Base-by-base conservation (phyloP, 2,888 invertebrate species). In the Aleiodes leptofemur region DNA sequence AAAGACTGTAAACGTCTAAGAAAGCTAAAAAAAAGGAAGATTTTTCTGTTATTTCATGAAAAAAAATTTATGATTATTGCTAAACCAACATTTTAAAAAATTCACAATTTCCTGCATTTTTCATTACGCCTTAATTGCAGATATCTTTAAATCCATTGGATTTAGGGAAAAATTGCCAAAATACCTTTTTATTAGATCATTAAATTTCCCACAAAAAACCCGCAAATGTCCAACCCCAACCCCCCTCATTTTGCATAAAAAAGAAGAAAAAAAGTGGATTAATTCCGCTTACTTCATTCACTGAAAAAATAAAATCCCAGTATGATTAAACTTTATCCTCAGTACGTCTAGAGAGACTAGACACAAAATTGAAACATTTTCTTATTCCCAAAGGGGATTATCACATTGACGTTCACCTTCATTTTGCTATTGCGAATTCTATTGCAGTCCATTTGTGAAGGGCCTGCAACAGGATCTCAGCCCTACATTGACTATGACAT, bases 301-400 rank as follows among this genome's bases (percentile, higher is more conserved):
- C 8, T 51, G 31, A 14, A 16, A 55, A 55, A 55, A 16, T 55
- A 29, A 34, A 53, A 38, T 11, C 61, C 14, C 51, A 48, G 51
- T 72, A 53, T 66, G 66, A 72, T 66, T 56, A 66, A 38, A 38
- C 31, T 55, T 61, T 53, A 66, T 64, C 3, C 48, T 16, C 1
- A 16, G 9, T 5, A 16, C 9, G 43, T 14, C 23, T 23, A 23
- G 14, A 23, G 14, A 38, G 66, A 43, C 53, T 64, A 59, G 61
- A 16, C 53, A 16, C 53, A 48, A 55, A 64, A 72, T 59, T 72
- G 72, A 72, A 66, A 72, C 72, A 72, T 72, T 66, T 29, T 72
- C 23, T 48, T 64, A 64, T 64, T 72, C 72, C 66, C 56, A 55
- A 3, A 13, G 43, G 66, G 56, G 66, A 72, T 72, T 72, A 72